A percentile compares a stretch with the other conserved stretches of the same genome.
phyloP scores from a whole-genome alignment of 2,797 vertebrate species.

The Nyctalus aviator region DNA sequence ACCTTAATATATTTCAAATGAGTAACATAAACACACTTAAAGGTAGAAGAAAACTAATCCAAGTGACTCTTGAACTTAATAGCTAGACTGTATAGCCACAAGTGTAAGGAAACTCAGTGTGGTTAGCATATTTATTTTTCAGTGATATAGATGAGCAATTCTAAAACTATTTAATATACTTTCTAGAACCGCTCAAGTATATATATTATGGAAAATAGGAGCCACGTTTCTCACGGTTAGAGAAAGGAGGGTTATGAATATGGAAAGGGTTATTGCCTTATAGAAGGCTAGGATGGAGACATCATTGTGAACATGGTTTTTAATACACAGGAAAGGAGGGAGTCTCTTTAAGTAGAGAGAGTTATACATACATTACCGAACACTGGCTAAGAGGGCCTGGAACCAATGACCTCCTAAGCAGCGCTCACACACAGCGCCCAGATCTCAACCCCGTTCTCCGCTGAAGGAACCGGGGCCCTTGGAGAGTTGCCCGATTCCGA shows the following conservation, averaged over 20 bases:
- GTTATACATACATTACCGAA: neutral
- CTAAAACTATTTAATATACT: neutral
- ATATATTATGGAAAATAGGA: neutral
- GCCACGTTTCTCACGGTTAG: neutral
- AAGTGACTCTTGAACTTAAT: neutral
- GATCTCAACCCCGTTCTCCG: neutral
- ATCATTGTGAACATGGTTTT: neutral
- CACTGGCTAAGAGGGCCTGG: neutral
- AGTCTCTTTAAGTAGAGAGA: neutral
- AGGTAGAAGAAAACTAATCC: too few species aligned
- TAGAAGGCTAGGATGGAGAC: neutral
- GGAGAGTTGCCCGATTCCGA: neutral
- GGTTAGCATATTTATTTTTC: neutral
- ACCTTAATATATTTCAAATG: neutral
- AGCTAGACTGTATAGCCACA: neutral
- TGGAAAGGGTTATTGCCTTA: neutral
- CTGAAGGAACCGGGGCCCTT: neutral
- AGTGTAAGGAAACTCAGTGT: neutral
- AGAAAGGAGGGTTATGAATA: neutral
- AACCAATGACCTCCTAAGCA: neutral
- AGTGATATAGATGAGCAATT: neutral
- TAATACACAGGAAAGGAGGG: neutral
- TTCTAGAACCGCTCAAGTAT: neutral
- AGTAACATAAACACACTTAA: conserved; percentile 9
- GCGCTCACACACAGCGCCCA: neutral